These are phyloP conservation scores for Zelostemma sp. DNA, from an alignment of 1,140 invertebrate species.

Conservation along the genomic window DNA sequence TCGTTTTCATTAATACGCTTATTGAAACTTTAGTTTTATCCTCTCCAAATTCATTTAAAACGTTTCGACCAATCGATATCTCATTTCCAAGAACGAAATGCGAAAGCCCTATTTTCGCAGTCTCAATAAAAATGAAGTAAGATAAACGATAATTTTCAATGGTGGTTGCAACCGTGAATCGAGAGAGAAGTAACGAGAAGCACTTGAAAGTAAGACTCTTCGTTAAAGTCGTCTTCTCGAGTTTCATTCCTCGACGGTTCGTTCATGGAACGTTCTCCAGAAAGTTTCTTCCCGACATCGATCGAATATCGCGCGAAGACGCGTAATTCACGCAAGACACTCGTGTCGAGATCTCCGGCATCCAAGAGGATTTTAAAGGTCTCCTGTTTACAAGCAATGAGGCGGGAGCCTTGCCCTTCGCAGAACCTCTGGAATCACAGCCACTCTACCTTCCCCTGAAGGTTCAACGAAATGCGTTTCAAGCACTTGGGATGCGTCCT, in stretches of 20 bases:
- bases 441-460: neutral
- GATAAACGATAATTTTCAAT: neutral
- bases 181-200: neutral
- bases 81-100: no score
- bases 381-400: neutral
- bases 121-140: no score
- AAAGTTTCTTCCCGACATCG: conserved; percentile 25
- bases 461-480: conserved; percentile 14
- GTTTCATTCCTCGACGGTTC: conserved; percentile 54
- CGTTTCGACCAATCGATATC: no score
- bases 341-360: neutral
- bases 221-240: neutral
- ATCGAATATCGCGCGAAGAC: conserved; percentile 5
- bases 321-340: conserved; percentile 2
- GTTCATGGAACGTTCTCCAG: conserved; percentile 39
- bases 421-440: conserved; percentile 10
- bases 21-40: no score
- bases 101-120: no score
- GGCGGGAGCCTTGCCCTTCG: neutral
- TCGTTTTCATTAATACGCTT: no score
- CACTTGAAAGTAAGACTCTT: neutral
- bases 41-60: no score
- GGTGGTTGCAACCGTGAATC: neutral
- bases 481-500: conserved; percentile 18
- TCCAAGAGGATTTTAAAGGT: neutral